Conservation (phyloP, 2,797 vertebrate species). For the Mus caroli region DNA sequence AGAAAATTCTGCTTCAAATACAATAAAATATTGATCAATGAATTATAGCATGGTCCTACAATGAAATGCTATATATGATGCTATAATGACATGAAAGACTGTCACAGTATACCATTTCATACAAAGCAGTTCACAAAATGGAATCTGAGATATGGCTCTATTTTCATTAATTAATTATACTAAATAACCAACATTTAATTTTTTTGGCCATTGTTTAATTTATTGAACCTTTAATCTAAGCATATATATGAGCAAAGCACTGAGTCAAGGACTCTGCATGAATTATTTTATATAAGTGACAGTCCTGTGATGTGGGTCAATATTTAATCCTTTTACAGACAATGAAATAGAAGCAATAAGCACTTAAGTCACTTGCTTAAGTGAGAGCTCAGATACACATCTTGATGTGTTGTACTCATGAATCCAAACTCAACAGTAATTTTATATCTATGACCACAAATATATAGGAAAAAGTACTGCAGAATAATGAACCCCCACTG, state of each 20-base stretch:
- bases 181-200: slow-evolving; percentile 31
- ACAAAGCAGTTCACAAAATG: slow-evolving; percentile 42
- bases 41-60: slow-evolving; percentile 27
- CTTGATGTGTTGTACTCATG: slow-evolving; percentile 10
- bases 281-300: slow-evolving; percentile 30
- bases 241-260: slow-evolving; percentile 49
- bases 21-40: slow-evolving; percentile 30
- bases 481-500: slow-evolving; percentile 34
- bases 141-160: neutral
- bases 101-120: neutral
- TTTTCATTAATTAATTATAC: slow-evolving; percentile 44
- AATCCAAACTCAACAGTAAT: slow-evolving; percentile 31
- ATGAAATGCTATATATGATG: slow-evolving; percentile 45
- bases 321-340: slow-evolving; percentile 28
- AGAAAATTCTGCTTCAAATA: neutral
- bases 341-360: slow-evolving; percentile 45
- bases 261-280: slow-evolving; percentile 43
- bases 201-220: neutral
- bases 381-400: slow-evolving; percentile 38
- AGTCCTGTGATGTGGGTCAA: neutral
- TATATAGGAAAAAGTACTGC: slow-evolving; percentile 53
- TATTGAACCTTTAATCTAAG: slow-evolving; percentile 37
- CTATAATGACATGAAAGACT: slow-evolving; percentile 52
- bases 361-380: slow-evolving; percentile 50
- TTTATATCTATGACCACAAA: slow-evolving; percentile 11